Conservation (phyloP, 2,888 invertebrate genomes). For the Allophyes oxyacanthae region DNA sequence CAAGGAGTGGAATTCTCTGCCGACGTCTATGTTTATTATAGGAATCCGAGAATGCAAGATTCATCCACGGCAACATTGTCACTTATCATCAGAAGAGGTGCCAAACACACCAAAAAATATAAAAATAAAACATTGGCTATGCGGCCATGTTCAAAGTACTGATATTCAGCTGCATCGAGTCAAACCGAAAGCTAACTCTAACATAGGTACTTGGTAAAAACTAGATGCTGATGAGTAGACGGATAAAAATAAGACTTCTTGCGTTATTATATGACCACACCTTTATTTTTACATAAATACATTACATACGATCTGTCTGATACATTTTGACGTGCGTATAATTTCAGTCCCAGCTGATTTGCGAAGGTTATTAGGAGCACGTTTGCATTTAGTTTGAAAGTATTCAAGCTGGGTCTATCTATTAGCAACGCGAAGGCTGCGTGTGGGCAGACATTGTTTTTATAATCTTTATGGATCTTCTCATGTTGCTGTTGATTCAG, state of each 20-base stretch:
- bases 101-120: too few species aligned
- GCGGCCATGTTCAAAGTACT: too few species aligned
- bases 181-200: too few species aligned
- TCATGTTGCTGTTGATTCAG: slow-evolving; percentile 46
- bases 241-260: slow-evolving; percentile 4
- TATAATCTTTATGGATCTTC: slow-evolving; percentile 43
- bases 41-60: too few species aligned
- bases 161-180: too few species aligned
- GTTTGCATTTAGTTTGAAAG: slow-evolving; percentile 62
- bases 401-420: slow-evolving; percentile 51
- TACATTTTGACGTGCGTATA: slow-evolving; percentile 67
- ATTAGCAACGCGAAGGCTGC: slow-evolving; percentile 59
- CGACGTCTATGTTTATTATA: too few species aligned
- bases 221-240: too few species aligned
- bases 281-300: slow-evolving; percentile 35
- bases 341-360: slow-evolving; percentile 63
- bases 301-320: slow-evolving; percentile 62
- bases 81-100: too few species aligned
- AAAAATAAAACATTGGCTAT: too few species aligned
- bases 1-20: too few species aligned
- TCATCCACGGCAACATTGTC: too few species aligned
- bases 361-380: slow-evolving; percentile 69
- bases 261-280: slow-evolving; percentile 6
- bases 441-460: slow-evolving; percentile 60
- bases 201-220: too few species aligned